Conservation (phyloP, 2,113 vertebrate genomes). For the Ursus arctos region DNA sequence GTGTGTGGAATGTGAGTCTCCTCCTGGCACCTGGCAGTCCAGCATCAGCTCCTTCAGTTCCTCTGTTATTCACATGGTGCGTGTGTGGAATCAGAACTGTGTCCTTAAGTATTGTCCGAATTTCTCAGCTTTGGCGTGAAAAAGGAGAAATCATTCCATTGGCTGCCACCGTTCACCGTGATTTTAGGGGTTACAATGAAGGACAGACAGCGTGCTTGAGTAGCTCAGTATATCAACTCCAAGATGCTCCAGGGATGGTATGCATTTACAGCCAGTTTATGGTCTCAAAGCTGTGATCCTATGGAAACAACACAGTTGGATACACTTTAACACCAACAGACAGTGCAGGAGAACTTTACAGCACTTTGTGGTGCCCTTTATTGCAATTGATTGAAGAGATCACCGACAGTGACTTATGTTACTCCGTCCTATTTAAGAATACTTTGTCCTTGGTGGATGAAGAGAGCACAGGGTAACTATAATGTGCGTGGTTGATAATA, state of each 20-base stretch:
- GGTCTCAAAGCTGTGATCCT: background rate
- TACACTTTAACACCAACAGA: rapidly evolving
- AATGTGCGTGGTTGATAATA: background rate
- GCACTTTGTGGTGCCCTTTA: background rate
- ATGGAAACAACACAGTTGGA: background rate
- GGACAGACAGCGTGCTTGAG: rapidly evolving
- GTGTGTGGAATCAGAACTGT: background rate
- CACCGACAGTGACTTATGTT: background rate
- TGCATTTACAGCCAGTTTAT: background rate
- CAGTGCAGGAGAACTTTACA: background rate
- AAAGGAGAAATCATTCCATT: too few relatives aligned
- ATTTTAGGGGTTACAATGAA: background rate
- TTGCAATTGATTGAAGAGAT: background rate
- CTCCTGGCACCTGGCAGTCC: rapidly evolving
- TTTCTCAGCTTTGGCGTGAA: background rate
- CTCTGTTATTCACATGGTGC: background rate
- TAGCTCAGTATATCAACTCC: background rate
- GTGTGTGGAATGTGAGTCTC: rapidly evolving
- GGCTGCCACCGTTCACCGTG: background rate
- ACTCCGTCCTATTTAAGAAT: background rate
- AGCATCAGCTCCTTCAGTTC: rapidly evolving
- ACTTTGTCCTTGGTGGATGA: background rate
- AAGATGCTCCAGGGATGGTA: background rate
- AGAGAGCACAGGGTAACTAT: background rate
- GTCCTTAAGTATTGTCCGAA: rapidly evolving